Conservation (phyloP, 92 coral and sea anemone species). For the Epizoanthus rinbou region DNA sequence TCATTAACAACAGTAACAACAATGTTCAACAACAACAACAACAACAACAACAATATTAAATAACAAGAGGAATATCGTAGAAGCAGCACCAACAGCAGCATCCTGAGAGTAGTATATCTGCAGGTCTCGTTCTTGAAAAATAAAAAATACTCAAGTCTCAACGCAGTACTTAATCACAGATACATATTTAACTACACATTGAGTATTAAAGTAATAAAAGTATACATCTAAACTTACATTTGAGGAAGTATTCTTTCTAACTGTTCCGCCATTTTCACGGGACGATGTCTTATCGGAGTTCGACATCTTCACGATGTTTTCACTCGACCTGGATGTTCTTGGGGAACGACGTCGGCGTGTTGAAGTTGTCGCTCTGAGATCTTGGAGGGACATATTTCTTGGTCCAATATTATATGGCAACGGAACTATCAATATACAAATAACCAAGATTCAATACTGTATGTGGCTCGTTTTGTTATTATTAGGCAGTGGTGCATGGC, state of each 20-base stretch:
- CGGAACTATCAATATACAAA: neutral
- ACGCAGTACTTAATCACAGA: too few relatives aligned
- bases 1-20: too few relatives aligned
- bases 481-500: neutral
- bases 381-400: conserved; percentile 25
- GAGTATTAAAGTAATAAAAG: neutral
- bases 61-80: too few relatives aligned
- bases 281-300: conserved; percentile 31
- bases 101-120: too few relatives aligned
- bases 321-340: conserved; percentile 32
- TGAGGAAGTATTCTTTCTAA: conserved; percentile 22
- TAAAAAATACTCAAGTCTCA: too few relatives aligned
- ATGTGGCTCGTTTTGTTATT: neutral
- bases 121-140: too few relatives aligned
- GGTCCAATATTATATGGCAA: neutral
- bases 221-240: conserved; percentile 17
- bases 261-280: conserved; percentile 27
- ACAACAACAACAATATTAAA: too few relatives aligned
- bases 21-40: too few relatives aligned
- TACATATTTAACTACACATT: neutral
- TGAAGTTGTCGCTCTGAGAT: conserved; percentile 16
- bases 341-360: conserved; percentile 43
- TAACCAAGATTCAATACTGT: conserved; percentile 6
- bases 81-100: too few relatives aligned
- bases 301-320: conserved; percentile 39